These are phyloP conservation scores for Denticeps clupeoides DNA, from an alignment of 2,797 vertebrate species.

Conservation along the genomic window DNA sequence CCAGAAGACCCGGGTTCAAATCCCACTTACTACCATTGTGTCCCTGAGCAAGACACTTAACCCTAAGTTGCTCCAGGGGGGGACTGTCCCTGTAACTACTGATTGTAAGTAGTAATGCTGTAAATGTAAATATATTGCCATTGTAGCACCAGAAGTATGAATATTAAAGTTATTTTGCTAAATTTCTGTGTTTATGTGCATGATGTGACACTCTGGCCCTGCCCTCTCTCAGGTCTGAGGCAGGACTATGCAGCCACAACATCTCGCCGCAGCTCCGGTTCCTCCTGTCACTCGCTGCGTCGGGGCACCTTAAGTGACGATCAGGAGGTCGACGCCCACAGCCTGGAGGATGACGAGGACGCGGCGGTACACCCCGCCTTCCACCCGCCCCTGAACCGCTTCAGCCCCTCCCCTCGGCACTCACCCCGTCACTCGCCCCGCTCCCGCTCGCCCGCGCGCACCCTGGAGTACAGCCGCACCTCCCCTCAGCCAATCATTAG, in stretches of 20 bases:
- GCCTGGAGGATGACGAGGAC: conserved; percentile 94
- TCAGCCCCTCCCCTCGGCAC: conserved; percentile 87
- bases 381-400: conserved; percentile 77
- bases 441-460: conserved; percentile 88
- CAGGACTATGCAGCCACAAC: conserved; percentile 92
- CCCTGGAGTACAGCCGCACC: conserved; percentile 77
- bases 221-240: conserved; percentile 84
- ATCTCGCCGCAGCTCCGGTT: conserved; percentile 91
- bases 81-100: no score
- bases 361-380: conserved; percentile 71
- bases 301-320: conserved; percentile 73
- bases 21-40: no score
- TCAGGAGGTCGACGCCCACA: conserved; percentile 92
- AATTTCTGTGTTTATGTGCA: no score
- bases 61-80: no score
- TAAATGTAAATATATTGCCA: no score
- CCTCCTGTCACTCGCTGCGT: conserved; percentile 87
- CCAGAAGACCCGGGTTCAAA: no score
- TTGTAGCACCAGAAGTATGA: no score
- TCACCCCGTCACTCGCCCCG: conserved; percentile 91
- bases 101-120: no score
- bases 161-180: no score
- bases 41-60: no score
- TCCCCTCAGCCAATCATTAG: conserved; percentile 91
- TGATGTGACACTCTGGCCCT: no score